These are phyloP conservation scores for Cephalopterus ornatus DNA, from an alignment of 2,113 vertebrate species.

Conservation along the genomic window DNA sequence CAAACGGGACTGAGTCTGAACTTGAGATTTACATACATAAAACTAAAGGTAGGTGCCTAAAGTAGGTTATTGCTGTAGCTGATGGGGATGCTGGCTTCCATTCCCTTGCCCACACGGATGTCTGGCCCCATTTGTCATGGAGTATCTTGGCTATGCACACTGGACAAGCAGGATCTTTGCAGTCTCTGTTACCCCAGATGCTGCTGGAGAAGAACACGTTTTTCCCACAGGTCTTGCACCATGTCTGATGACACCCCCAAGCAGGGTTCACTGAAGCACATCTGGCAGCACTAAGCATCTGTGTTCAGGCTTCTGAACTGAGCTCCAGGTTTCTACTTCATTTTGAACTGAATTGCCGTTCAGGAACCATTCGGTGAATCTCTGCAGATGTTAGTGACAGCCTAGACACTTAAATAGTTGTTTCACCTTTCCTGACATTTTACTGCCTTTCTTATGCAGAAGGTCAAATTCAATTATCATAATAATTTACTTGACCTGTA, in stretches of 20 bases:
- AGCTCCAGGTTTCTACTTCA: background rate
- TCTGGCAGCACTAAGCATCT: background rate
- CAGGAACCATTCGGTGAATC: background rate
- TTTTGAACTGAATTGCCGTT: background rate
- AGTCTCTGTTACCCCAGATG: background rate
- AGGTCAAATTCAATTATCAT: background rate
- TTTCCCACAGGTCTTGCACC: background rate
- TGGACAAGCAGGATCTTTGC: background rate
- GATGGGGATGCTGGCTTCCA: background rate
- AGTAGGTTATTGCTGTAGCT: background rate
- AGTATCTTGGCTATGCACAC: accelerated
- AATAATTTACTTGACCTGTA: constrained; percentile 10
- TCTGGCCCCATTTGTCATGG: background rate
- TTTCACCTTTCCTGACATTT: constrained; percentile 1
- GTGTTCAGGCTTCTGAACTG: background rate
- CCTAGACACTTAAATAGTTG: background rate
- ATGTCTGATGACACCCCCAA: accelerated
- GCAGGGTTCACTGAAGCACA: background rate
- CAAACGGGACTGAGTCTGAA: background rate
- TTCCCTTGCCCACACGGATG: accelerated
- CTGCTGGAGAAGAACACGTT: background rate
- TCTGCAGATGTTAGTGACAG: background rate
- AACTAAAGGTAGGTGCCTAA: background rate
- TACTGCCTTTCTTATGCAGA: background rate
- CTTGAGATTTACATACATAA: background rate